Conservation (phyloP, 2,113 vertebrate species). For the Sinocyclocheilus anophthalmus region DNA sequence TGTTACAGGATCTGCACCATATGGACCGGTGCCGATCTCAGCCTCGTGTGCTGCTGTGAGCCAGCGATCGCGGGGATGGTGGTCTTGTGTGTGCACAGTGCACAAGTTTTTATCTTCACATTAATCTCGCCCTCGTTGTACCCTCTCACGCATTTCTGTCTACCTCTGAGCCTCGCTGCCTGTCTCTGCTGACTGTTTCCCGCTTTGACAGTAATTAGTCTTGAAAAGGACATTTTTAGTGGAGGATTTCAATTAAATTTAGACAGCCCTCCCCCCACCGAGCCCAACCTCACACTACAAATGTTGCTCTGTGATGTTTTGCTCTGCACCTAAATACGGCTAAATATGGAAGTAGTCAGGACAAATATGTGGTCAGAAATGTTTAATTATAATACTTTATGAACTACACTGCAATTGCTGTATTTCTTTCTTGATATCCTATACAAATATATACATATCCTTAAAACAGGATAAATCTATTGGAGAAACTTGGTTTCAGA, state of each 20-base stretch:
- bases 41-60: background rate
- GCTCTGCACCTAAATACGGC: background rate
- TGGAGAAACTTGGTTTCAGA: background rate
- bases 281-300: background rate
- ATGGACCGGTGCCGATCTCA: slow-evolving; percentile 40
- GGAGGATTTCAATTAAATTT: slow-evolving; percentile 73
- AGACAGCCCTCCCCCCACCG: slow-evolving; percentile 51
- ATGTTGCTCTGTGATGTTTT: background rate
- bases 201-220: slow-evolving; percentile 76
- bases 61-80: background rate
- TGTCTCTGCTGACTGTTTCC: slow-evolving; percentile 64
- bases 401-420: background rate
- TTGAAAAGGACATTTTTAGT: slow-evolving; percentile 78
- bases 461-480: background rate
- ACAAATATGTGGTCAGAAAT: background rate
- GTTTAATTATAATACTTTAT: background rate
- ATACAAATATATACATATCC: background rate
- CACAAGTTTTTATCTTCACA: slow-evolving; percentile 56
- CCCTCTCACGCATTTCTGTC: slow-evolving; percentile 45
- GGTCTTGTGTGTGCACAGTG: background rate
- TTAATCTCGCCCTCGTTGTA: slow-evolving; percentile 51
- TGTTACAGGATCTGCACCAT: slow-evolving; percentile 52
- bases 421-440: background rate
- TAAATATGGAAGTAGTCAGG: background rate
- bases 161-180: slow-evolving; percentile 52